Percentiles rank a stretch among this genome's conserved stretches.
Evolutionary conservation across 2,797 vertebrate genomes (phyloP).

Genomic region (Erethizon dorsatum): DNA sequence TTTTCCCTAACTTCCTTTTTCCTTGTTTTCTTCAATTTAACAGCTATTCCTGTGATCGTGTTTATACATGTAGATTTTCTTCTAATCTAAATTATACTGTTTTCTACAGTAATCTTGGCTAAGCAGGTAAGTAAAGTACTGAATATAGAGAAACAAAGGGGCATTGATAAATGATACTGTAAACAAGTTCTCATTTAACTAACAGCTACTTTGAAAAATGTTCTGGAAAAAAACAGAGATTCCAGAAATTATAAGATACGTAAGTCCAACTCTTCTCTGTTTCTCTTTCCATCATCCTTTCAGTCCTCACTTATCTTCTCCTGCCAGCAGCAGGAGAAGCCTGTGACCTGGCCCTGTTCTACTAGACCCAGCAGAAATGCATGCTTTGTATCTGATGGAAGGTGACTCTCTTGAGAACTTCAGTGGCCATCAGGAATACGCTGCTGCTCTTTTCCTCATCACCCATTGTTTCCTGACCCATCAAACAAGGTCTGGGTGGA

Average conservation of each 20-base stretch:
- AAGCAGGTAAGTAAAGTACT: not conserved
- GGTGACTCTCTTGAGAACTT: not conserved
- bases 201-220: not conserved
- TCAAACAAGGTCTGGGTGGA: not conserved
- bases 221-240: not conserved
- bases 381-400: accelerated
- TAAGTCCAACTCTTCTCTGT: not conserved
- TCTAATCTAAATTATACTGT: slow-evolving; percentile 18
- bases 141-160: not conserved
- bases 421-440: not conserved
- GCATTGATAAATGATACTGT: not conserved
- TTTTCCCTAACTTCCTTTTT: slow-evolving; percentile 6
- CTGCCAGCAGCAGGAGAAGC: not conserved
- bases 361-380: accelerated
- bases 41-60: not conserved
- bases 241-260: not conserved
- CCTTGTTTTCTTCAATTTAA: not conserved
- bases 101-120: slow-evolving; percentile 33
- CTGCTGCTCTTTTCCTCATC: no score
- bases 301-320: not conserved
- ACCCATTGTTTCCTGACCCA: not conserved
- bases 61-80: slow-evolving; percentile 3
- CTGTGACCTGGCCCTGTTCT: accelerated
- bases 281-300: not conserved
- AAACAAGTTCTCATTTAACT: slow-evolving; percentile 48